phyloP scores from a whole-genome alignment of 2,113 vertebrate genomes.

The Anhinga rufa region DNA sequence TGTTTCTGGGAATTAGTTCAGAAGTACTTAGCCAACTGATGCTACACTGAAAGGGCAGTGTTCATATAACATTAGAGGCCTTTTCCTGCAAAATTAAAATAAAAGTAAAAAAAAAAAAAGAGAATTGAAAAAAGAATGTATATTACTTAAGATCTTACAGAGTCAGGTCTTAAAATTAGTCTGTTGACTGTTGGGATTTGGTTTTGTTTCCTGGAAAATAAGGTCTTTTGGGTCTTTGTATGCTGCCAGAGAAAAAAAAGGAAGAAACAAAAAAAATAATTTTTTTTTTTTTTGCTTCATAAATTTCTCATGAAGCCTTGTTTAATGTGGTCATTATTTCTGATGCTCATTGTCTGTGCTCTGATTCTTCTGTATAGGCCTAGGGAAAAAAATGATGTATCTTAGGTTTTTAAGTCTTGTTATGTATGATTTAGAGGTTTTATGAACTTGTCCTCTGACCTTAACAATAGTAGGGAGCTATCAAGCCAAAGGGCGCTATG shows the following conservation, averaged over 20 bases:
- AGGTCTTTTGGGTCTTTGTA: background rate
- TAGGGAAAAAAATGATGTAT: background rate
- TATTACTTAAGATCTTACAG: background rate
- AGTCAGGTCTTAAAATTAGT: background rate
- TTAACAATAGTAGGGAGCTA: slow-evolving; percentile 24
- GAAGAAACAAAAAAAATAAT: background rate
- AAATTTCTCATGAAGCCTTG: slow-evolving; percentile 63
- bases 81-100: background rate
- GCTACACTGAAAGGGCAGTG: background rate
- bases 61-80: background rate
- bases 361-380: slow-evolving; percentile 35
- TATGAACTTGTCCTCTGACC: slow-evolving; percentile 70
- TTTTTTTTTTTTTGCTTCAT: slow-evolving; percentile 52
- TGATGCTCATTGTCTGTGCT: slow-evolving; percentile 26
- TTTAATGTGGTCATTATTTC: slow-evolving; percentile 55
- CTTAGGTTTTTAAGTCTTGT: slow-evolving; percentile 38
- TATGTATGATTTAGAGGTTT: slow-evolving; percentile 58
- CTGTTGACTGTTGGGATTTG: background rate
- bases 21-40: background rate
- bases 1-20: background rate
- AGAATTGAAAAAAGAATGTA: background rate
- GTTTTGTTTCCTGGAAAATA: slow-evolving; percentile 7
- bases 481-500: slow-evolving; percentile 43
- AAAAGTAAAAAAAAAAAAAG: background rate
- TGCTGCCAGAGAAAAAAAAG: background rate